phyloP scores from a whole-genome alignment of 2,113 vertebrate species.

The Dunckerocampus dactyliophorus region DNA sequence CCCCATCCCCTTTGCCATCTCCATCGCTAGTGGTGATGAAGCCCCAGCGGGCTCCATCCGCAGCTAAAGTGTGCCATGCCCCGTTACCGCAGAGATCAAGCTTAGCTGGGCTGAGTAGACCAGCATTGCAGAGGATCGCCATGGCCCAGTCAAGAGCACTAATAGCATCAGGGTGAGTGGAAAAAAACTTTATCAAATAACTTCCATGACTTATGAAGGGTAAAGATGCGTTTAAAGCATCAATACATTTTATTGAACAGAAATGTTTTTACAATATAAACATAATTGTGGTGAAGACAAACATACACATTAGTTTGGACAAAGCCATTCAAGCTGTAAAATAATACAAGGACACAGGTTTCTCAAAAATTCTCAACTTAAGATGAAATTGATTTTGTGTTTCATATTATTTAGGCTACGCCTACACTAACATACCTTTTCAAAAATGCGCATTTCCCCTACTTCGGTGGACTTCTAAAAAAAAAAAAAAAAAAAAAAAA shows the following conservation, averaged over 20 bases:
- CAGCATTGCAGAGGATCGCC: conserved; percentile 85
- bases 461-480: too few species aligned
- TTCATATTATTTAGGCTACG: too few species aligned
- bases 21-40: conserved; percentile 57
- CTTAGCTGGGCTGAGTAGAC: conserved; percentile 80
- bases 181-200: neutral
- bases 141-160: conserved; percentile 91
- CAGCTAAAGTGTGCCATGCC: conserved; percentile 62
- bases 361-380: too few species aligned
- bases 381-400: too few species aligned
- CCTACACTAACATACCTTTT: too few species aligned
- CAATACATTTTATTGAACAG: neutral
- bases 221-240: too few species aligned
- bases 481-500: too few species aligned
- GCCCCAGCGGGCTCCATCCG: conserved; percentile 42
- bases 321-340: too few species aligned
- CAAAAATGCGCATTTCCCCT: too few species aligned
- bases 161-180: conserved; percentile 89
- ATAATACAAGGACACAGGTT: too few species aligned
- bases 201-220: too few species aligned
- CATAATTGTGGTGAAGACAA: neutral
- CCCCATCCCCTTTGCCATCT: conserved; percentile 65
- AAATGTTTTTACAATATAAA: neutral
- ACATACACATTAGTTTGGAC: too few species aligned
- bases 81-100: conserved; percentile 70